Conservation (phyloP, 2,113 vertebrate species). For the Elephas maximus region DNA sequence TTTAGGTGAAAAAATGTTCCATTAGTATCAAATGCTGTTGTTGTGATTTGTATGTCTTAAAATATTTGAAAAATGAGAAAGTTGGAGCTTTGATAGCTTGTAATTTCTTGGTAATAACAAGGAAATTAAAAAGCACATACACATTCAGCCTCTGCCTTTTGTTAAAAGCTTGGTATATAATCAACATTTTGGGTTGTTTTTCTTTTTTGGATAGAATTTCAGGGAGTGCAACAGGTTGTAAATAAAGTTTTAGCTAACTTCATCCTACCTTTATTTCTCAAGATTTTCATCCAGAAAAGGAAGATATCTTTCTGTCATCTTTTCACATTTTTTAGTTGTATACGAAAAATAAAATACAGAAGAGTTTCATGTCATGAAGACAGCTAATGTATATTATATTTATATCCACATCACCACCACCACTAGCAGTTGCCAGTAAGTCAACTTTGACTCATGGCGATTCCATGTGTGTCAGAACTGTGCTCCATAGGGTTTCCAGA, state of each 20-base stretch:
- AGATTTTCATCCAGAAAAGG: not conserved
- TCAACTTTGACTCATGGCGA: not conserved
- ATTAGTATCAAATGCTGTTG: not conserved
- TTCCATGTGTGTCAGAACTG: not conserved
- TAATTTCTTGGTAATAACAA: not conserved
- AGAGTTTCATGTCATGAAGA: not conserved
- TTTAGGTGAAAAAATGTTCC: not conserved
- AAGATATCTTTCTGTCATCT: not conserved
- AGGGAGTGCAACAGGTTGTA: not conserved
- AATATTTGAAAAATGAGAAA: slow-evolving; percentile 11
- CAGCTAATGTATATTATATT: not conserved
- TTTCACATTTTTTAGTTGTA: not conserved
- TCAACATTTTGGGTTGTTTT: not conserved
- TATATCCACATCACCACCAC: too few relatives aligned
- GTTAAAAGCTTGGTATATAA: not conserved
- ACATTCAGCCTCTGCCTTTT: not conserved
- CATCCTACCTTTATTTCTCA: not conserved
- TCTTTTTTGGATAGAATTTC: not conserved
- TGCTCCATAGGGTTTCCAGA: not conserved
- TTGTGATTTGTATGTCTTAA: not conserved
- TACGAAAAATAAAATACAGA: not conserved
- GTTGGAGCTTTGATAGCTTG: not conserved
- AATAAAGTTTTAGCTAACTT: not conserved
- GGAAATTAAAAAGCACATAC: not conserved
- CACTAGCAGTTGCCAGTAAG: not conserved